phyloP scores from a whole-genome alignment of 2,888 invertebrate species.

The Drosophila borealis region DNA sequence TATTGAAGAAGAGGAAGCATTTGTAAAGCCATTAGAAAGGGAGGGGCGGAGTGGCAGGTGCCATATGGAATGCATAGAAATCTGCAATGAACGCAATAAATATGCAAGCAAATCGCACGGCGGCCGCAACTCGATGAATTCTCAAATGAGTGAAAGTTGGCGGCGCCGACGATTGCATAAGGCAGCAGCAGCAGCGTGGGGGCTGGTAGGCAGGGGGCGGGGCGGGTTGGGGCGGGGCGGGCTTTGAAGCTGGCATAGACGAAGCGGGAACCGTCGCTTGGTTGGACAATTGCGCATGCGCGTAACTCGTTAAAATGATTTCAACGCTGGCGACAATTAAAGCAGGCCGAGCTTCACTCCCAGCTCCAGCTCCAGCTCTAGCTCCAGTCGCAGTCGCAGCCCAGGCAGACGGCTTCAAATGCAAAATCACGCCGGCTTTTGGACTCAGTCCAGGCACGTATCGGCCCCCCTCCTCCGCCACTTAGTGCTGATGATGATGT shows the following conservation, averaged over 20 bases:
- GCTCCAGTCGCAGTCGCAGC: conserved; percentile 3
- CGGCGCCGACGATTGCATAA: conserved; percentile 50
- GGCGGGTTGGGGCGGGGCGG: background rate
- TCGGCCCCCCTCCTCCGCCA: background rate
- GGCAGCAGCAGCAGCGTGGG: background rate
- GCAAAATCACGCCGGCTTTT: conserved; percentile 36
- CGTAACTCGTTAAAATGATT: conserved; percentile 72
- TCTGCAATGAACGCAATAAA: conserved; percentile 39
- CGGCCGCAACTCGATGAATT: conserved; percentile 65
- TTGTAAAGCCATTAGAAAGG: background rate
- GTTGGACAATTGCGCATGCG: conserved; percentile 78
- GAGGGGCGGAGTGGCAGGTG: background rate
- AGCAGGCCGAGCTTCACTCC: conserved; percentile 34
- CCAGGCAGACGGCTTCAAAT: conserved; percentile 26
- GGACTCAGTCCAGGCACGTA: conserved; percentile 70
- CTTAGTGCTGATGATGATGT: conserved; percentile 29
- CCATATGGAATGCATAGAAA: conserved; percentile 23
- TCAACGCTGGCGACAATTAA: conserved; percentile 67
- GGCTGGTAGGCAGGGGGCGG: background rate
- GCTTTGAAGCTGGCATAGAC: conserved; percentile 1
- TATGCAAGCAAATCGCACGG: conserved; percentile 54
- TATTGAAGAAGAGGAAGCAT: conserved; percentile 7
- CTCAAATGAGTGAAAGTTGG: conserved; percentile 75
- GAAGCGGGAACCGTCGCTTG: conserved; percentile 52
- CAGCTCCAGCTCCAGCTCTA: conserved; percentile 4